Evolutionary conservation across 2,113 vertebrate species (phyloP).

Genomic region (Macrotus californicus): DNA sequence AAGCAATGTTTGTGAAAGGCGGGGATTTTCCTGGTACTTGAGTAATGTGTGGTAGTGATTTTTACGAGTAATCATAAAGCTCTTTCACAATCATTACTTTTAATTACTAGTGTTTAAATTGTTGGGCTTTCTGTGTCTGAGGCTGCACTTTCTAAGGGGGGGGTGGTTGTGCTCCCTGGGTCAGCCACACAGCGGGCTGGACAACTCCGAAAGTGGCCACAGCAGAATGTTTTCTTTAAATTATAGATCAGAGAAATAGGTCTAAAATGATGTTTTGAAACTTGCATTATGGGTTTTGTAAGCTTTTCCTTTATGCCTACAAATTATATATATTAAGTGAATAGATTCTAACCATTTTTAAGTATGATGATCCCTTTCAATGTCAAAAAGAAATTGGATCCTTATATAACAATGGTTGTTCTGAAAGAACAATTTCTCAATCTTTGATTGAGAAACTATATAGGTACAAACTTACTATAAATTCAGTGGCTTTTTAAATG

Average conservation of each 20-base stretch:
- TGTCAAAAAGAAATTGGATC: neutral
- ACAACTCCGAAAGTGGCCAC: neutral
- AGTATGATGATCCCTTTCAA: neutral
- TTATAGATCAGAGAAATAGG: neutral
- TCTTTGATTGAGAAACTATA: neutral
- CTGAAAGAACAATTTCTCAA: neutral
- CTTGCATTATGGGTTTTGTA: neutral
- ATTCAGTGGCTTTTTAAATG: neutral
- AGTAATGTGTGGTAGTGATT: neutral
- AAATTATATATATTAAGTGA: neutral
- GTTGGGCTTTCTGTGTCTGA: conserved; percentile 24
- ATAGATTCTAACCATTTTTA: conserved; percentile 2
- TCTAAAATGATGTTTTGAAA: neutral
- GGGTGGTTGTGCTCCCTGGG: neutral
- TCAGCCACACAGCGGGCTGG: neutral
- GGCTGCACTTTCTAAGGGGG: neutral
- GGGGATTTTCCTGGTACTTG: neutral
- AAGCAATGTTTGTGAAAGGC: neutral
- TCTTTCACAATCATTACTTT: neutral
- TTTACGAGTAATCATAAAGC: neutral
- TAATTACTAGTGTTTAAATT: neutral
- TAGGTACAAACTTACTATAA: neutral
- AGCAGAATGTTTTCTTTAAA: conserved; percentile 21
- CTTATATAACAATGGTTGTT: neutral
- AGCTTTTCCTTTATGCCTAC: neutral